phyloP scores from a whole-genome alignment of 2,888 invertebrate species.

The Octonoba sinensis region DNA sequence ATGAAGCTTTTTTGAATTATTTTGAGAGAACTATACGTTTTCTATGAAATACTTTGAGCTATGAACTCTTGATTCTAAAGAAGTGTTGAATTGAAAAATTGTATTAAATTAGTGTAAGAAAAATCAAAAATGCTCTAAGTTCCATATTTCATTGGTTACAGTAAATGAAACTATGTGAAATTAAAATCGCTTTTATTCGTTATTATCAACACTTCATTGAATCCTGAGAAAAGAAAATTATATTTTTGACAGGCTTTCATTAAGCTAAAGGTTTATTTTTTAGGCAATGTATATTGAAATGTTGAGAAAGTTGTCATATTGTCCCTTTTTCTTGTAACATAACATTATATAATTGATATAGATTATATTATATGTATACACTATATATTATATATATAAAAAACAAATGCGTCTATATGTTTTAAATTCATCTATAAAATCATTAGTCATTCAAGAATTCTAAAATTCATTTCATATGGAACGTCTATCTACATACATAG shows the following conservation, averaged over 20 bases:
- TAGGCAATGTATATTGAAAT: constrained; percentile 57
- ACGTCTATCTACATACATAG: constrained; percentile 54
- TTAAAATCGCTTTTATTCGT: too few relatives aligned
- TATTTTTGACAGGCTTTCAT: constrained; percentile 60
- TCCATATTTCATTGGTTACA: too few relatives aligned
- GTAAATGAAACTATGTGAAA: too few relatives aligned
- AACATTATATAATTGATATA: constrained; percentile 53
- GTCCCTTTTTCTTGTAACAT: constrained; percentile 51
- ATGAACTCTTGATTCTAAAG: constrained; percentile 31
- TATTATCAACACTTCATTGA: constrained; percentile 46
- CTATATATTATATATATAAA: constrained; percentile 48
- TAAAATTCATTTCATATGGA: constrained; percentile 60
- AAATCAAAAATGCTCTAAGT: too few relatives aligned
- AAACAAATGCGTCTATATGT: constrained; percentile 36
- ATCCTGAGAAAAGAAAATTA: constrained; percentile 31
- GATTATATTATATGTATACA: constrained; percentile 41
- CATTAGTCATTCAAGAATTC: constrained; percentile 49
- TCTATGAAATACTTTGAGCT: constrained; percentile 32
- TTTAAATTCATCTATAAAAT: constrained; percentile 51
- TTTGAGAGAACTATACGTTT: constrained; percentile 48
- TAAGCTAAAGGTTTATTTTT: constrained; percentile 50
- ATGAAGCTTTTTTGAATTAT: constrained; percentile 58
- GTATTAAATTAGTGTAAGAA: too few relatives aligned
- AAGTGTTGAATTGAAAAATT: constrained; percentile 35
- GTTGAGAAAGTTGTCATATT: constrained; percentile 34